A percentile compares a stretch with the other conserved stretches of the same genome.
Conservation (phyloP, 2,113 vertebrate species). For the Callionymus lyra region DNA sequence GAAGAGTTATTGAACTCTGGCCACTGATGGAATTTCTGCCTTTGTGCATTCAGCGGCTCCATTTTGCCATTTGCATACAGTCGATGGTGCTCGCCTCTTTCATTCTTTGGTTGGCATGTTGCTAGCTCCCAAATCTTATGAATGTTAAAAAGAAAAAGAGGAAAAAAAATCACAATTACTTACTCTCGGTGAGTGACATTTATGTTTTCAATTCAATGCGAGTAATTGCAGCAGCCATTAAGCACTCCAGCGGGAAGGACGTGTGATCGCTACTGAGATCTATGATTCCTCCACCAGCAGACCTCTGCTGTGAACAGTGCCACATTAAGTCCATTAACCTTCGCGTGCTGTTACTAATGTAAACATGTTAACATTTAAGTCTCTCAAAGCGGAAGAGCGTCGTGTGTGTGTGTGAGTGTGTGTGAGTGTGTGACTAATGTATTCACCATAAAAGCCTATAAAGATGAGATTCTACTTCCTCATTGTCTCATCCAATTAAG, state of each 20-base stretch:
- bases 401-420: conserved; percentile 12
- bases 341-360: conserved; percentile 43
- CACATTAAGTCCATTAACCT: conserved; percentile 53
- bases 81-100: conserved; percentile 48
- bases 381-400: conserved; percentile 1
- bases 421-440: conserved; percentile 31
- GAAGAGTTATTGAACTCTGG: conserved; percentile 61
- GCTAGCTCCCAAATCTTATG: conserved; percentile 13
- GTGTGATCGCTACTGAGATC: conserved; percentile 37
- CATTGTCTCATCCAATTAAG: conserved; percentile 57
- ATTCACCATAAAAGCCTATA: conserved; percentile 29
- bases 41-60: conserved; percentile 48
- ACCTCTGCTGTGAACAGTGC: conserved; percentile 44
- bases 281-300: conserved; percentile 35
- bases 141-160: conserved; percentile 6
- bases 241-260: conserved; percentile 47
- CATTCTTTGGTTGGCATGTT: conserved; percentile 24
- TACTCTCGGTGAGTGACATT: conserved; percentile 47
- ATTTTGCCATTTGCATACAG: conserved; percentile 57
- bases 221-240: conserved; percentile 55
- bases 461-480: conserved; percentile 32
- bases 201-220: conserved; percentile 31
- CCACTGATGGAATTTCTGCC: conserved; percentile 58
- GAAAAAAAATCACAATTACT: conserved; percentile 34
- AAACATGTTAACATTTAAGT: conserved; percentile 50